Conservation (phyloP, 2,797 vertebrate species). For the Columba guinea region DNA sequence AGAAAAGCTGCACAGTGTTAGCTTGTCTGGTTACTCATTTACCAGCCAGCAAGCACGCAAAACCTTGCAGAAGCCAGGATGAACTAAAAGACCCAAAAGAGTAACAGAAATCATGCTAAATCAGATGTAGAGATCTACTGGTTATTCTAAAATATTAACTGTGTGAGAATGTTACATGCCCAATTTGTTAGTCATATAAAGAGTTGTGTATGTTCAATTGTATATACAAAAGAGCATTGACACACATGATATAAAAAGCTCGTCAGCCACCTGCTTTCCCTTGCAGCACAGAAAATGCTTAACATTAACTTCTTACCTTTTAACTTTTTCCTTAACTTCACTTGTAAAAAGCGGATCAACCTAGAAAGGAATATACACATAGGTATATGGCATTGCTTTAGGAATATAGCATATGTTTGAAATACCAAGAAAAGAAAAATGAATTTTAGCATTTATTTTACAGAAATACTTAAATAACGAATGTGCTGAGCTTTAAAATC, state of each 20-base stretch:
- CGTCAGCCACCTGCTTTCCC: not conserved
- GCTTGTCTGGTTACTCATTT: not conserved
- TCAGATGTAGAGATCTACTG: not conserved
- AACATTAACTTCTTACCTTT: constrained; percentile 27
- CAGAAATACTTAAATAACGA: not conserved
- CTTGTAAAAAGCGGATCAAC: constrained; percentile 85
- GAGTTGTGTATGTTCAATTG: not conserved
- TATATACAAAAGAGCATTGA: not conserved
- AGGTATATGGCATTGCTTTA: not conserved
- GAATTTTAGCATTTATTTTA: not conserved
- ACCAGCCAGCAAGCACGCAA: not conserved
- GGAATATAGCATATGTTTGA: not conserved
- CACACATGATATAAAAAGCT: not conserved
- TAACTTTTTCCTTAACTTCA: constrained; percentile 84
- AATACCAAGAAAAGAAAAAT: not conserved
- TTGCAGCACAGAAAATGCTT: not conserved
- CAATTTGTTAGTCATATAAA: no score
- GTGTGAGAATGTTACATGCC: not conserved
- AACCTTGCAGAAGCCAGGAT: not conserved
- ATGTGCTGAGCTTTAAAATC: not conserved
- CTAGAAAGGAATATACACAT: constrained; percentile 67
- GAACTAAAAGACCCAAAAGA: not conserved
- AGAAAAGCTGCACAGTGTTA: not conserved
- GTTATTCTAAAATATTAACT: not conserved
- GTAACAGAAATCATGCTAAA: not conserved